phyloP scores from a whole-genome alignment of 2,888 invertebrate genomes.

The Beris morrisii region DNA sequence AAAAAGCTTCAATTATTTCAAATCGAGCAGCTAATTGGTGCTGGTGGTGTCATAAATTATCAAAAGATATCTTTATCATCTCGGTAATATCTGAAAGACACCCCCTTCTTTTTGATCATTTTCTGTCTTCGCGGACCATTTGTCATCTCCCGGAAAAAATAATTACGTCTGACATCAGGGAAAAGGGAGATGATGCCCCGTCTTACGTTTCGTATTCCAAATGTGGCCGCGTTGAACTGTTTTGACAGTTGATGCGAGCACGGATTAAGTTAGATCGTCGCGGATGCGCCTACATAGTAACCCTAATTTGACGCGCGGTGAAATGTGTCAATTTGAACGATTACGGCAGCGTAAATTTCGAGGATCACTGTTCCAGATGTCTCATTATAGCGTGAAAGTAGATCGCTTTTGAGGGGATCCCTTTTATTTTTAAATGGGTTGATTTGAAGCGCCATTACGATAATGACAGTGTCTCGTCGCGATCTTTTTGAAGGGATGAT shows the following conservation, averaged over 20 bases:
- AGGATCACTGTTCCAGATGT: too few species aligned
- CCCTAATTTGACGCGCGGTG: constrained; percentile 14
- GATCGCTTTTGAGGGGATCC: too few species aligned
- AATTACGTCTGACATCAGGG: not conserved
- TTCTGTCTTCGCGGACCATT: constrained; percentile 3
- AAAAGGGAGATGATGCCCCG: not conserved
- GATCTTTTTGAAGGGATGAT: too few species aligned
- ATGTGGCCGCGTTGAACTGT: constrained; percentile 1
- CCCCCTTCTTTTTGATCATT: constrained; percentile 5
- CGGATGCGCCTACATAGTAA: not conserved
- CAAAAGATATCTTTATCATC: constrained; percentile 15
- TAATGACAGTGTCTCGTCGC: too few species aligned
- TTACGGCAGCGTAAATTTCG: not conserved
- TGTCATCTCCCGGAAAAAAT: constrained; percentile 8
- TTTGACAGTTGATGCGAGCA: constrained; percentile 10
- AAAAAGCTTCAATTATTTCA: constrained; percentile 6
- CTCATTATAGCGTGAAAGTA: too few species aligned
- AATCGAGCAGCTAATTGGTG: constrained; percentile 12
- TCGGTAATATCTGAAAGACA: not conserved
- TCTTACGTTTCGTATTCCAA: not conserved
- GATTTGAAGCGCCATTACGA: too few species aligned
- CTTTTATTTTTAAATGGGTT: too few species aligned
- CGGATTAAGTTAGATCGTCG: not conserved
- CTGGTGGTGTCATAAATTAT: constrained; percentile 16
- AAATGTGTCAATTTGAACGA: constrained; percentile 18